Percentiles rank a stretch among this genome's conserved stretches.
Conservation (phyloP, 1,140 invertebrate species). For the Drosophila repletoides region DNA sequence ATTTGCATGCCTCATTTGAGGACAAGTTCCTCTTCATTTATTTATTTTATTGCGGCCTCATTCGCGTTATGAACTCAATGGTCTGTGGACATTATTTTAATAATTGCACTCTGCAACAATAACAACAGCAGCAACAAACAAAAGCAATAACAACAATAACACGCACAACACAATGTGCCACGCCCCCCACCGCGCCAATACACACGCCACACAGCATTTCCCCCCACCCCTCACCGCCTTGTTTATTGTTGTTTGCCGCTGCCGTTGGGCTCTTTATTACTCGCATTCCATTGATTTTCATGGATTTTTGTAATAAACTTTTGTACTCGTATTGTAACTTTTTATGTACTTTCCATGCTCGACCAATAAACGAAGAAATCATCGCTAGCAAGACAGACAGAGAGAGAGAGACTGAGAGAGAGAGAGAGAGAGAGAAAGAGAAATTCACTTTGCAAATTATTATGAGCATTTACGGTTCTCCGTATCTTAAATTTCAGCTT, state of each 20-base stretch:
- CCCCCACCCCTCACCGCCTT: not conserved
- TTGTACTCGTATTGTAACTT: conserved; percentile 65
- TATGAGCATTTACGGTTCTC: not conserved
- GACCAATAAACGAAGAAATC: conserved; percentile 24
- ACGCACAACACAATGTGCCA: too few species aligned
- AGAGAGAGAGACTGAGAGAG: not conserved
- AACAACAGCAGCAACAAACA: conserved; percentile 21
- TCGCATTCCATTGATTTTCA: conserved; percentile 81
- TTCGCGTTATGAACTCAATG: conserved; percentile 82
- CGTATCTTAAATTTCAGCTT: too few species aligned
- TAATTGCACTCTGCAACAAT: conserved; percentile 66
- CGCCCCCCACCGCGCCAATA: not conserved
- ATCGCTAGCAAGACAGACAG: not conserved
- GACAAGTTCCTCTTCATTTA: conserved; percentile 80
- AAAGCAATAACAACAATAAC: conserved; percentile 24
- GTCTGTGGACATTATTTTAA: conserved; percentile 79
- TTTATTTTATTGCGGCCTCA: conserved; percentile 82
- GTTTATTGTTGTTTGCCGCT: conserved; percentile 46
- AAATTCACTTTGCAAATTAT: conserved; percentile 14
- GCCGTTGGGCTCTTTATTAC: conserved; percentile 61
- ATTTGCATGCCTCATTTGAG: conserved; percentile 80
- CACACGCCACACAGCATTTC: not conserved
- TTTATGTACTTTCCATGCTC: conserved; percentile 39
- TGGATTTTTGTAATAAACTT: conserved; percentile 72
- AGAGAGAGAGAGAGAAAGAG: not conserved